Evolutionary conservation across 1,140 invertebrate genomes (phyloP), one percentile per base, ranked within the genome.

Genomic region (Apolygus lucorum): DNA sequence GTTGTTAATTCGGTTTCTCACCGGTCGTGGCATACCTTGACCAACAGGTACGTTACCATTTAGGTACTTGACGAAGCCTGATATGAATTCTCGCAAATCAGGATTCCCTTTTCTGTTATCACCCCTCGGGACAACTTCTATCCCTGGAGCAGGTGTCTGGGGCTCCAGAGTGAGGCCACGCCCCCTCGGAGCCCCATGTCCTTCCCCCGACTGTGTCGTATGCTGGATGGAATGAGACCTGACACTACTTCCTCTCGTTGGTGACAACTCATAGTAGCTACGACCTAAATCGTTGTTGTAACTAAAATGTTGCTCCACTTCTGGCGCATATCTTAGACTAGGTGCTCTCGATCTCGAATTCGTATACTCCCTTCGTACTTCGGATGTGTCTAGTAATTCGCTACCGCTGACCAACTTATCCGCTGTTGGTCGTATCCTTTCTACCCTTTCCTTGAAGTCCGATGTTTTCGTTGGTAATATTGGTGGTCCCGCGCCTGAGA

Each of bases 41-140:
- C 49, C 34, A 63, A 24, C 67, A 63, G 28, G 71, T 0, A 92
- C 90, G 74, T 94, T 93, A 0, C 92, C 92, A 74, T 94, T 93
- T 0, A 95, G 79, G 1, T 95, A 78, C 77, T 94, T 93, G 0
- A 95, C 91, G 42, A 95, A 90, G 13, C 91, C 92, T 4, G 91
- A 92, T 64, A 95, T 91, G 14, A 95, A 93, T 75, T 94, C 92
- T 78, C 94, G 90, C 67, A 94, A 92, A 77, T 93, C 91, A 22
- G 89, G 88, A 77, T 86, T 87, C 2, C 87, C 85, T 74, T 72
- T 73, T 28, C 75, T 22, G 65, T 70, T 29, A 52, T 74, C 71
- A 28, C 49, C 62, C 21, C 42, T 72, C 83, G 73, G 85, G 84
- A 1, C 85, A 82, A 29, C 85, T 81, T 75, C 87, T 88, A 75